Conservation (phyloP, 2,888 invertebrate genomes). For the Cryptocephalus moraei region DNA sequence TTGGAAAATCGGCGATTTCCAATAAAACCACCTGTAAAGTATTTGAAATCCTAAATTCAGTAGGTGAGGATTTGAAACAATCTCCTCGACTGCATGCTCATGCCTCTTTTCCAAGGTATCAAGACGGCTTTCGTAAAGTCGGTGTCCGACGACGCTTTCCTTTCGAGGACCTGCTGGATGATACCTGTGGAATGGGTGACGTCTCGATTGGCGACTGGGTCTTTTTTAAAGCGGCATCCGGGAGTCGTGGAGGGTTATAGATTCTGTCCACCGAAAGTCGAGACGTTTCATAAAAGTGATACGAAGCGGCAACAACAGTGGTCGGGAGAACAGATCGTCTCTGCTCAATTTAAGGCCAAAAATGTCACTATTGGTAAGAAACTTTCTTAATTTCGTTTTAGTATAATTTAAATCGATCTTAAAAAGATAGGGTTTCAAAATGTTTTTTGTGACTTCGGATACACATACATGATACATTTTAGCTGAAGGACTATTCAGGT, state of each 20-base stretch:
- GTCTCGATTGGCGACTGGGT: constrained; percentile 88
- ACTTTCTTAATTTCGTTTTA: neutral
- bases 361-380: constrained; percentile 60
- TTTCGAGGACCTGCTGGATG: constrained; percentile 90
- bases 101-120: constrained; percentile 51
- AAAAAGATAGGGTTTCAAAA: too few species aligned
- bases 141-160: constrained; percentile 67
- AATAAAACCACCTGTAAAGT: constrained; percentile 86
- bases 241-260: constrained; percentile 87
- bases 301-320: constrained; percentile 99
- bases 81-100: neutral
- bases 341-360: constrained; percentile 70
- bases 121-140: constrained; percentile 77
- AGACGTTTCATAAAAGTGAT: constrained; percentile 97
- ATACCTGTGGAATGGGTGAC: constrained; percentile 99
- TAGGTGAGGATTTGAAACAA: constrained; percentile 43
- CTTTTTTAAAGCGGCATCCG: constrained; percentile 81
- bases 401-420: too few species aligned
- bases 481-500: too few species aligned
- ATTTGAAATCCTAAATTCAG: constrained; percentile 69
- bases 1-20: constrained; percentile 89
- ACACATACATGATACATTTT: too few species aligned
- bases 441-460: too few species aligned
- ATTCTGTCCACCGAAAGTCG: constrained; percentile 73
- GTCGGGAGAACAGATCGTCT: constrained; percentile 89